These are phyloP conservation scores for Menura novaehollandiae DNA, from an alignment of 2,113 vertebrate species.

Conservation along the genomic window DNA sequence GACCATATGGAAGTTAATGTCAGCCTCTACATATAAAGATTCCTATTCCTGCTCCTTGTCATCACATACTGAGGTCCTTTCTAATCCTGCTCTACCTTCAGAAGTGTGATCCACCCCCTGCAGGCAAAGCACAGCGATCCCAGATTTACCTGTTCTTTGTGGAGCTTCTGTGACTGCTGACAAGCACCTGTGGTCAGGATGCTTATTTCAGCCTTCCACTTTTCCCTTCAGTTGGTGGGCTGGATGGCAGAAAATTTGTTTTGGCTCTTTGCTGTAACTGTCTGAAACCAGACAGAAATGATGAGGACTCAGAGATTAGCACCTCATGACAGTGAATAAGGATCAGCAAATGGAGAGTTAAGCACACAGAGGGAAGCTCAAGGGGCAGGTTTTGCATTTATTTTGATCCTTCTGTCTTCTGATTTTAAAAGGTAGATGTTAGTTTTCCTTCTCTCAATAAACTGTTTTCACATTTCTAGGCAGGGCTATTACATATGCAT, in stretches of 20 bases:
- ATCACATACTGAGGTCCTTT: neutral
- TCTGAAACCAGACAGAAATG: neutral
- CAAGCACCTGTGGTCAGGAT: neutral
- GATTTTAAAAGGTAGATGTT: neutral
- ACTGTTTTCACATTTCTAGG: neutral
- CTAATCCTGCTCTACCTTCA: neutral
- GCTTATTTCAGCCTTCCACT: neutral
- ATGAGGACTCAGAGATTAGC: neutral
- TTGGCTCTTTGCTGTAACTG: neutral
- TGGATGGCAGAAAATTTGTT: neutral
- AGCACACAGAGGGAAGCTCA: neutral
- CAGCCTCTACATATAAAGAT: neutral
- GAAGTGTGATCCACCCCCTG: neutral
- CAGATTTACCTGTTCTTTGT: neutral
- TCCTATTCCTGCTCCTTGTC: neutral
- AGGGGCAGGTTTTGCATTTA: neutral
- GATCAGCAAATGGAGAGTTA: neutral
- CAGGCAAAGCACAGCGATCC: rapidly evolving
- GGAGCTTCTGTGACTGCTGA: neutral
- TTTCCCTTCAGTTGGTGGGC: neutral
- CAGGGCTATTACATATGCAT: neutral
- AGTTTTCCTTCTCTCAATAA: neutral
- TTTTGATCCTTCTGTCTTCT: neutral
- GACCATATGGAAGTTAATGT: neutral
- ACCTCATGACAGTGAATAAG: neutral